These are phyloP conservation scores for Sebastes minor DNA, from an alignment of 2,797 vertebrate genomes.

Conservation along the genomic window DNA sequence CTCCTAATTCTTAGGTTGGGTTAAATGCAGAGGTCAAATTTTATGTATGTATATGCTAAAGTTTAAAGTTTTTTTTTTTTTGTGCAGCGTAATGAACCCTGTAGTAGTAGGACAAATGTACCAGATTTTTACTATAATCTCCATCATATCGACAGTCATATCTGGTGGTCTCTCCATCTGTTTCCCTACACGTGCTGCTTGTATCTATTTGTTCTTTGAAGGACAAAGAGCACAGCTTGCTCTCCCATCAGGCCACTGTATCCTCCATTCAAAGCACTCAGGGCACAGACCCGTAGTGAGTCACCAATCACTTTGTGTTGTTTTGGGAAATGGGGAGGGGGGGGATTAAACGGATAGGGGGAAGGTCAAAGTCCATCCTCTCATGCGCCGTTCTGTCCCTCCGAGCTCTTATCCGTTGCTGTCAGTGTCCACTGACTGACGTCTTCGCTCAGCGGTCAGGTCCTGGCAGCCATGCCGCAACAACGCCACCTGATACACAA, in stretches of 20 bases:
- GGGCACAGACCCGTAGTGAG: conserved; percentile 48
- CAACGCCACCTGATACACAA: conserved; percentile 83
- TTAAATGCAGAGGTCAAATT: no score
- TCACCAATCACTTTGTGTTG: conserved; percentile 53
- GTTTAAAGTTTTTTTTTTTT: no score
- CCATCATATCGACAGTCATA: background rate
- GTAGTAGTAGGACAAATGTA: background rate
- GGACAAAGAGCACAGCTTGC: conserved; percentile 65
- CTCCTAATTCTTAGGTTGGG: no score
- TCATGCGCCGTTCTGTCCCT: conserved; percentile 73
- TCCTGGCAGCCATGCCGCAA: conserved; percentile 77
- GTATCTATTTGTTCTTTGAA: conserved; percentile 43
- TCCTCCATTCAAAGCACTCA: conserved; percentile 38
- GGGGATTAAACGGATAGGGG: conserved; percentile 60
- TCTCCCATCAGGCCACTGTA: conserved; percentile 41
- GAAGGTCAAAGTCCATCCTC: conserved; percentile 82
- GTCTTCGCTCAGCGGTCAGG: conserved; percentile 71
- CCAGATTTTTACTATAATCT: background rate
- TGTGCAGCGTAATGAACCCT: no score
- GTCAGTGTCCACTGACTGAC: conserved; percentile 82
- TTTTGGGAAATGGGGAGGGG: conserved; percentile 25
- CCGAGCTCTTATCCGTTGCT: conserved; percentile 74
- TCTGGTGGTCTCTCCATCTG: background rate
- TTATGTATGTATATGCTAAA: no score
- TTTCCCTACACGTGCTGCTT: background rate